Percentiles rank a stretch among this genome's conserved stretches.
Conservation (phyloP, 2,113 vertebrate genomes). For the Myodes glareolus region DNA sequence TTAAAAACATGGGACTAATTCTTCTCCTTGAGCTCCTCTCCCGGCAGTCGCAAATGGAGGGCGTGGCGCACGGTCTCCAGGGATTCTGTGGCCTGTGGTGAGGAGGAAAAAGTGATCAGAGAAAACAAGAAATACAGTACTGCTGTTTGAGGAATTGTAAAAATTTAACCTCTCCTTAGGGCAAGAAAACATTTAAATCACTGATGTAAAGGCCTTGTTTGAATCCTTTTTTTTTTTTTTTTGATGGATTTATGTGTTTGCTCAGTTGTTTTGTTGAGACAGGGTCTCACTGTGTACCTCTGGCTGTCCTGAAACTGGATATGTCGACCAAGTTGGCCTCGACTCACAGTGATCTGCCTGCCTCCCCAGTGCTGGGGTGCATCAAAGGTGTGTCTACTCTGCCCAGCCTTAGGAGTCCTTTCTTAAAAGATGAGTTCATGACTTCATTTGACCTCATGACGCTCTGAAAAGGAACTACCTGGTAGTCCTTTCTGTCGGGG, state of each 20-base stretch:
- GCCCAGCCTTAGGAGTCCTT: not conserved
- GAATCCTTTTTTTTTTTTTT: too few relatives aligned
- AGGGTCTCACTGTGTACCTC: not conserved
- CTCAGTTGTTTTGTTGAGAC: not conserved
- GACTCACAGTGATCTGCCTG: not conserved
- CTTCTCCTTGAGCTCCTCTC: constrained; percentile 88
- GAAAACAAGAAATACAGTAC: not conserved
- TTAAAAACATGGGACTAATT: constrained; percentile 76
- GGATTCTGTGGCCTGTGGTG: constrained; percentile 90
- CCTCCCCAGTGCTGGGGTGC: not conserved
- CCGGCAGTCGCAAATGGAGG: constrained; percentile 87
- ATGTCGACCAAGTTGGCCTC: not conserved
- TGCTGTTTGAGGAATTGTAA: not conserved
- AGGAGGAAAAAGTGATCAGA: not conserved
- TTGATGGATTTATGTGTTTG: not conserved
- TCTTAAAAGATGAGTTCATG: not conserved
- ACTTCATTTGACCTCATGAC: not conserved
- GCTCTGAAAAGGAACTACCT: not conserved
- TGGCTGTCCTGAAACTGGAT: not conserved
- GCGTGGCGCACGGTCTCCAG: constrained; percentile 88
- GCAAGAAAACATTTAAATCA: not conserved
- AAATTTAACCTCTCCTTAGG: not conserved
- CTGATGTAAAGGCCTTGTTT: not conserved
- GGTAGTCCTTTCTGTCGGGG: not conserved
- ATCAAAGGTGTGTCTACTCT: not conserved